Conservation (phyloP, 2,113 vertebrate species). For the Pycnonotus jocosus region DNA sequence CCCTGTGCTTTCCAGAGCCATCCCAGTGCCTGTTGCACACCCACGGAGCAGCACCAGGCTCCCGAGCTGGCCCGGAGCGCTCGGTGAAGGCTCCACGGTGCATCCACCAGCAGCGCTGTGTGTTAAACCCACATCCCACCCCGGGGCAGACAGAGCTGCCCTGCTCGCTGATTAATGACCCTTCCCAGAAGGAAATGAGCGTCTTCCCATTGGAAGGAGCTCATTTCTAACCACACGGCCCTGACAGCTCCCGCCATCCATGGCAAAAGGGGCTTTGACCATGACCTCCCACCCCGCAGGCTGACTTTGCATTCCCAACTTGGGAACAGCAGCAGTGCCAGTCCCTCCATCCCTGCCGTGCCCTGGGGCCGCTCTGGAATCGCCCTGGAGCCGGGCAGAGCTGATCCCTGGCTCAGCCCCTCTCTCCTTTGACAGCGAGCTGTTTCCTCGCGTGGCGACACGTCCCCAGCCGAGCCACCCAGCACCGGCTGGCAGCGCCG, state of each 20-base stretch:
- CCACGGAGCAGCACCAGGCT: rapidly evolving
- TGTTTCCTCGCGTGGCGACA: conserved; percentile 37
- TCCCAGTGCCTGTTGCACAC: neutral
- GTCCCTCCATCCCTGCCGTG: neutral
- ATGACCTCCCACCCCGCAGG: neutral
- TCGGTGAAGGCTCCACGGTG: rapidly evolving
- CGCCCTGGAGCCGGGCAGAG: neutral
- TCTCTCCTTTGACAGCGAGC: neutral
- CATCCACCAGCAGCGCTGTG: rapidly evolving
- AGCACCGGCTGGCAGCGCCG: neutral
- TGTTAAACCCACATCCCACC: rapidly evolving
- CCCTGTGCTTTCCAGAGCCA: neutral
- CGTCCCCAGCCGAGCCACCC: neutral
- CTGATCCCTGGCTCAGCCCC: neutral
- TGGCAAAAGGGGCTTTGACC: neutral
- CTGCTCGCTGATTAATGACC: neutral
- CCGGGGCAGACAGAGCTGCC: neutral
- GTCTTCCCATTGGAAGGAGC: neutral
- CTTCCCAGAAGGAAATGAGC: neutral
- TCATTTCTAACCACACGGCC: rapidly evolving
- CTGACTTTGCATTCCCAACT: neutral
- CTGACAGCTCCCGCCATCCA: neutral
- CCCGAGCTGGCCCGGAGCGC: neutral
- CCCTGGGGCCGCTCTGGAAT: neutral
- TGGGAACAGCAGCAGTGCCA: neutral